These are phyloP conservation scores for Dromaius novaehollandiae DNA, from an alignment of 2,113 vertebrate species.

Conservation along the genomic window DNA sequence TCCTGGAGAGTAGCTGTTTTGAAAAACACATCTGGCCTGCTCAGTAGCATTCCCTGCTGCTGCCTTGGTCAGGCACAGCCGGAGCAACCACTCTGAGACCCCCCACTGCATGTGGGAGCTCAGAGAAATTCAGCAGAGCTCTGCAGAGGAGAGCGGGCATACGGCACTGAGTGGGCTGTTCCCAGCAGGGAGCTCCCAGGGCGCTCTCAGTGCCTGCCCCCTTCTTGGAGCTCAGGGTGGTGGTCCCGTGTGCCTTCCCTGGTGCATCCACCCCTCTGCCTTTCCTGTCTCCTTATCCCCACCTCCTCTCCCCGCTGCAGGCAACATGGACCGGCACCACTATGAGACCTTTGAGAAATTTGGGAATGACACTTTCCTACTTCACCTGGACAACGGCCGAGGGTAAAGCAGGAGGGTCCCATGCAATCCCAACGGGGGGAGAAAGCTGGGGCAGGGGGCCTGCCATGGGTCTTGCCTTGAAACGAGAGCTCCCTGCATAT, in stretches of 20 bases:
- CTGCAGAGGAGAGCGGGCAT: not conserved
- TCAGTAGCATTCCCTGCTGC: no score
- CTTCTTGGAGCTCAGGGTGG: not conserved
- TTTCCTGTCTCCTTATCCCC: not conserved
- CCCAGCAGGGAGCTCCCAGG: not conserved
- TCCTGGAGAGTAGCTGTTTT: no score
- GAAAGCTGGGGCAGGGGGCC: not conserved
- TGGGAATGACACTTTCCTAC: conserved; percentile 84
- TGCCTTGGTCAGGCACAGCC: no score
- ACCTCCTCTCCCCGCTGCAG: conserved; percentile 30
- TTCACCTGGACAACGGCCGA: conserved; percentile 87
- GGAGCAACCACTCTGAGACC: no score
- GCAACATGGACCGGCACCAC: conserved; percentile 89
- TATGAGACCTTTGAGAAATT: conserved; percentile 90
- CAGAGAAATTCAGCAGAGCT: no score
- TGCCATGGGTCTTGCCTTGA: accelerated
- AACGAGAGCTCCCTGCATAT: not conserved
- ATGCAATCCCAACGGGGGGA: not conserved
- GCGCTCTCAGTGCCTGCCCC: not conserved
- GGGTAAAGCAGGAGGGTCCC: conserved; percentile 68
- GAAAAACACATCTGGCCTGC: no score
- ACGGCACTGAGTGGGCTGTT: not conserved
- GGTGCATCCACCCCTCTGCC: not conserved
- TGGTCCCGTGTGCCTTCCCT: not conserved
- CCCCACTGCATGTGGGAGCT: no score